These are phyloP conservation scores for Anabacerthia variegaticeps DNA, from an alignment of 2,797 vertebrate species.

Conservation along the genomic window DNA sequence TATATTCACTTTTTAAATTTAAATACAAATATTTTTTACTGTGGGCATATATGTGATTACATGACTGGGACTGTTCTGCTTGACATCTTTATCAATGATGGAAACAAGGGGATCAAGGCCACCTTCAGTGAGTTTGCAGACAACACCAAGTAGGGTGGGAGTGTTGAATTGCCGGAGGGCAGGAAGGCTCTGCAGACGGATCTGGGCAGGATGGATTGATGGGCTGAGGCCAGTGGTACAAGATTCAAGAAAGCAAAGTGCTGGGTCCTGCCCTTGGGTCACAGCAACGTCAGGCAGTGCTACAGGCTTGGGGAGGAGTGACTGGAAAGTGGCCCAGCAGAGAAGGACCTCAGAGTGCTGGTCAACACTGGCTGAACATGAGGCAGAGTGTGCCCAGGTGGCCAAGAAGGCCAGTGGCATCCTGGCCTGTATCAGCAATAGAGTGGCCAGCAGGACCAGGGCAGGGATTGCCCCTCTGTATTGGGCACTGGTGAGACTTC, in stretches of 20 bases:
- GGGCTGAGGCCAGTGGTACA: fast-evolving
- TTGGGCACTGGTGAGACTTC: not conserved
- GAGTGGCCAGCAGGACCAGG: not conserved
- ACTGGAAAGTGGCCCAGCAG: not conserved
- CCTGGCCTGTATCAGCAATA: not conserved
- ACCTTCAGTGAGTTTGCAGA: not conserved
- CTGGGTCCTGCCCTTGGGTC: not conserved
- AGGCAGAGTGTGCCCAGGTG: not conserved
- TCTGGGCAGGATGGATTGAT: not conserved
- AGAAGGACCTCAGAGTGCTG: not conserved
- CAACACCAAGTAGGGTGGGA: not conserved
- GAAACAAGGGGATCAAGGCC: not conserved
- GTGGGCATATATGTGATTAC: not conserved
- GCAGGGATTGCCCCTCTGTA: not conserved
- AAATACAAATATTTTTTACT: not conserved
- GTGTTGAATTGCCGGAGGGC: not conserved
- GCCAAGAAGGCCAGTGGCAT: not conserved
- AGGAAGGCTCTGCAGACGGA: not conserved
- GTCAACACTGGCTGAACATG: not conserved
- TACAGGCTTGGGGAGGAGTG: not conserved
- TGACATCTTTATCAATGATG: not conserved
- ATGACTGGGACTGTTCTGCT: not conserved
- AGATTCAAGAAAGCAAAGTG: not conserved
- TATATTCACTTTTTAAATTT: not conserved
- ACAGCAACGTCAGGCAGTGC: not conserved